Conservation (phyloP, 2,113 vertebrate species). For the Psittacula cyanocephala region DNA sequence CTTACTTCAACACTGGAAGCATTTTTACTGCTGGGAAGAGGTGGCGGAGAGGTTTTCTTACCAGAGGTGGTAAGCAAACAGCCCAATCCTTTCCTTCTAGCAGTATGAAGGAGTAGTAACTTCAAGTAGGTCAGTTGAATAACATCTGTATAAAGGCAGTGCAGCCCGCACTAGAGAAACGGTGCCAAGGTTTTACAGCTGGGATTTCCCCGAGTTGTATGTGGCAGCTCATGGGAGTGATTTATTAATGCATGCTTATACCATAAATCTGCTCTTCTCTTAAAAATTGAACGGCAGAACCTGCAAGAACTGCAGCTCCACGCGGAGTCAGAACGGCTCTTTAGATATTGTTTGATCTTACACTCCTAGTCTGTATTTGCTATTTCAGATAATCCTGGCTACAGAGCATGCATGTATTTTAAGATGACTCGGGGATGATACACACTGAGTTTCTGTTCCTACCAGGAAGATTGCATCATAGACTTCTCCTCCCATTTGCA, state of each 20-base stretch:
- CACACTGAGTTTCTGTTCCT: not conserved
- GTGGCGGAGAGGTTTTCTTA: not conserved
- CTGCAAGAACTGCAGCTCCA: not conserved
- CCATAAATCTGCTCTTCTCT: slow-evolving; percentile 35
- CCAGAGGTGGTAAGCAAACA: not conserved
- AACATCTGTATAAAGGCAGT: slow-evolving; percentile 38
- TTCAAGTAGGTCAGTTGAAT: slow-evolving; percentile 53
- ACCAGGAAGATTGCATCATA: not conserved
- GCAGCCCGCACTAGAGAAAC: not conserved
- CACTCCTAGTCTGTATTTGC: not conserved
- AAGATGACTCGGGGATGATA: not conserved
- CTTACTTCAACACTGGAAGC: not conserved
- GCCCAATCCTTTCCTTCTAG: not conserved
- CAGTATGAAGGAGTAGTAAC: not conserved
- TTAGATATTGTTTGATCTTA: not conserved
- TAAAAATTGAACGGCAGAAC: slow-evolving; percentile 20
- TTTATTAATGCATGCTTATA: slow-evolving; percentile 52
- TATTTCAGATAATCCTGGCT: not conserved
- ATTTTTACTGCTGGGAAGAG: not conserved
- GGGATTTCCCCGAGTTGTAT: slow-evolving; percentile 33
- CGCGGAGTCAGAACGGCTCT: not conserved
- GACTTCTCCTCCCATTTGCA: not conserved
- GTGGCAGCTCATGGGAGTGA: slow-evolving; percentile 1
- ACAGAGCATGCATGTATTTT: not conserved
- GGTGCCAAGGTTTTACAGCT: slow-evolving; percentile 41